Base-by-base conservation (phyloP, 2,888 invertebrate species). In the Teleogryllus oceanicus region DNA sequence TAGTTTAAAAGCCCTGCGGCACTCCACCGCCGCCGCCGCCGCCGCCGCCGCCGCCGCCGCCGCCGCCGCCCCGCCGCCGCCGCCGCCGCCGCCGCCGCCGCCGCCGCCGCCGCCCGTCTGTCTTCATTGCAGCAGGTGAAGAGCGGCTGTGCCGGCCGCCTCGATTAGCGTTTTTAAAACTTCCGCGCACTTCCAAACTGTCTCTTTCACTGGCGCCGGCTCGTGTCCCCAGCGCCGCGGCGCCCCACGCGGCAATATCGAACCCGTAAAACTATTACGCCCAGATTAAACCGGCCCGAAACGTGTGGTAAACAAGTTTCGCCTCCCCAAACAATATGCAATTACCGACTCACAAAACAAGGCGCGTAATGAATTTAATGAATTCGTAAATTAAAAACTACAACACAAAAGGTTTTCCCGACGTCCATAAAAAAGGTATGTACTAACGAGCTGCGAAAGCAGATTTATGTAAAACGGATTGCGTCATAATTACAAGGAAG, bases 381-480 rank as follows among this genome's bases (percentile, higher is more conserved):
- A 62, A 62, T 62, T 62, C n/a, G n/a, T 13, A 62, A 62, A 62
- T 62, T 62, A 62, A 62, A 62, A 62, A 62, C 62, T 62, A 62
- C 62, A 62, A 62, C 62, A 62, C 62, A 62, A 62, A 62, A 62
- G 62, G 62, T 10, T 62, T 37, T n/a, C 62, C 16, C 62, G n/a
- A 62, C 13, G 13, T 62, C n/a, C 13, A n/a, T 62, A 62, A 62
- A 62, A 62, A 62, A 62, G 62, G 62, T 62, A 8, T n/a, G n/a
- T 62, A n/a, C 62, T 62, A 62, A 62, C 62, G 62, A 62, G 62
- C 62, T 62, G 62, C n/a, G 16, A 62, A 62, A 12, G 62, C 62
- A 62, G n/a, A 62, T 62, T 62, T 62, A 62, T 62, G 62, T 62
- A 62, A 62, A 62, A 62, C 62, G 62, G 62, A 62, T 62, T 62